These are phyloP conservation scores for Temnothorax longispinosus DNA, from an alignment of 1,140 invertebrate genomes.

Conservation along the genomic window DNA sequence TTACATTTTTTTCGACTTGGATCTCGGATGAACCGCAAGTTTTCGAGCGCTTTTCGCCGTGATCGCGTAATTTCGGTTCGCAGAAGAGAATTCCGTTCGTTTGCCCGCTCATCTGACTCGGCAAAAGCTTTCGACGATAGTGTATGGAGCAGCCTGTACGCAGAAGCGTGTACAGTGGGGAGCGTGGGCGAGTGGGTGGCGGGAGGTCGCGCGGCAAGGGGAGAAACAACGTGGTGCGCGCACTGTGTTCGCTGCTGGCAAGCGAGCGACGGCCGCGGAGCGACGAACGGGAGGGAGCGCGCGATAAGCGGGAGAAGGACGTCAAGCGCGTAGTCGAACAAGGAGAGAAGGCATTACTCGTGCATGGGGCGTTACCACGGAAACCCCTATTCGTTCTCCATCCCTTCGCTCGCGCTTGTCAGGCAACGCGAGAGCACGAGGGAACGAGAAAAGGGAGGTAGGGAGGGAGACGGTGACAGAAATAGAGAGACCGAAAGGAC, in stretches of 20 bases:
- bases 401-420: conserved; percentile 68
- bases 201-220: background rate
- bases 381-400: conserved; percentile 82
- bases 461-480: conserved; percentile 54
- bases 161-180: conserved; percentile 53
- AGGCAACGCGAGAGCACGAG: conserved; percentile 65
- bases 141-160: conserved; percentile 72
- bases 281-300: conserved; percentile 50
- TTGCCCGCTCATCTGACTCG: conserved; percentile 70
- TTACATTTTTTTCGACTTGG: conserved; percentile 22
- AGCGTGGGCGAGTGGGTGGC: conserved; percentile 6
- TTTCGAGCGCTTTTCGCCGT: conserved; percentile 27
- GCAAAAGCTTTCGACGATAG: conserved; percentile 68
- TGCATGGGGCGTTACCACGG: conserved; percentile 85
- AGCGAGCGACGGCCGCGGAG: conserved; percentile 14
- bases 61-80: conserved; percentile 65
- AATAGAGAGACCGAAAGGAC: conserved; percentile 62
- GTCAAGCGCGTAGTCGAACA: conserved; percentile 66
- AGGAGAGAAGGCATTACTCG: conserved; percentile 78
- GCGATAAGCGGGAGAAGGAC: conserved; percentile 60
- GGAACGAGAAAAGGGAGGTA: conserved; percentile 53
- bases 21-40: conserved; percentile 19
- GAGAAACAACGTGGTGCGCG: conserved; percentile 37
- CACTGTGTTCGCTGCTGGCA: conserved; percentile 34
- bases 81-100: conserved; percentile 30